phyloP scores from a whole-genome alignment of 92 coral and sea anemone species.

The Porites rus region DNA sequence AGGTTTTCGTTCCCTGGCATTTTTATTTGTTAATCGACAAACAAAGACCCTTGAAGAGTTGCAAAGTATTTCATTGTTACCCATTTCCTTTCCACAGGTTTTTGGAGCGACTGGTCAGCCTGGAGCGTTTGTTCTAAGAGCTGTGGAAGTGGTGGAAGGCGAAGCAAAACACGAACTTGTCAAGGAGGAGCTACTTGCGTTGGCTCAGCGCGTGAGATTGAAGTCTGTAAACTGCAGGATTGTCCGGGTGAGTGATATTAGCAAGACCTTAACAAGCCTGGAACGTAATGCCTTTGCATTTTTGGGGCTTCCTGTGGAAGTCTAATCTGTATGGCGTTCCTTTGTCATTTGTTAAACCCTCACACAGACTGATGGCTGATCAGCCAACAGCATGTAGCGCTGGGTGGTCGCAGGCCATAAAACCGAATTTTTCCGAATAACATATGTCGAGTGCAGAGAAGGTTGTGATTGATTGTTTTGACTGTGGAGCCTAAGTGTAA shows the following conservation, averaged over 20 bases:
- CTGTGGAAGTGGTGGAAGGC: constrained; percentile 95
- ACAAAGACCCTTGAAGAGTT: not conserved
- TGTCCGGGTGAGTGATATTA: constrained; percentile 82
- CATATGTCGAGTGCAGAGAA: too few species aligned
- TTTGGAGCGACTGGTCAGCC: constrained; percentile 96
- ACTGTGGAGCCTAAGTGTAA: too few species aligned
- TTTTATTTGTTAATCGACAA: too few species aligned
- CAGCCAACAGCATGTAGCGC: too few species aligned
- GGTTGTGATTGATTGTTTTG: too few species aligned
- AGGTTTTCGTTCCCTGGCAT: too few species aligned
- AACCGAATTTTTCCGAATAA: too few species aligned
- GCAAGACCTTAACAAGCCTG: not conserved
- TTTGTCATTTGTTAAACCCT: too few species aligned
- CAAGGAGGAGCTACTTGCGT: constrained; percentile 92
- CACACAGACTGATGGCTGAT: too few species aligned
- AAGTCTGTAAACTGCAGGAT: constrained; percentile 87
- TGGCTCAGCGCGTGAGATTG: constrained; percentile 90
- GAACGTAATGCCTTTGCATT: not conserved
- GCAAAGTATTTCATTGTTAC: not conserved
- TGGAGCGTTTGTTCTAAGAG: constrained; percentile 93
- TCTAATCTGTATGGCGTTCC: too few species aligned
- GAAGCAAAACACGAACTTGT: constrained; percentile 90
- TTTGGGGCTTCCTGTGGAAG: too few species aligned
- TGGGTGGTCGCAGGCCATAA: too few species aligned
- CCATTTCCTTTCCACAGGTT: constrained; percentile 52